Evolutionary conservation across 2,888 invertebrate species (phyloP).

Genomic region (Pseudolycoriella hygida): DNA sequence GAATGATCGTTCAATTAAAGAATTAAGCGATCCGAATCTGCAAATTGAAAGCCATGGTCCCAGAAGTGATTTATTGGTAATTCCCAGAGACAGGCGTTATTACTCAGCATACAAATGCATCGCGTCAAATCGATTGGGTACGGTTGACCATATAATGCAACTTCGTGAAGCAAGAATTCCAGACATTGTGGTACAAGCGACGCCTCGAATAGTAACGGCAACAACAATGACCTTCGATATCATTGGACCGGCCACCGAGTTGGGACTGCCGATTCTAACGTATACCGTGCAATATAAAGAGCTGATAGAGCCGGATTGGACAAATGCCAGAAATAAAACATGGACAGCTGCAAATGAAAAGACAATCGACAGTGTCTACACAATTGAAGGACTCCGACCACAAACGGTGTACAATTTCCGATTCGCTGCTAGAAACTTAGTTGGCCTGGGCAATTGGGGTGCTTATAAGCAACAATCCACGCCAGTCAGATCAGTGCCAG

Average conservation of each 20-base stretch:
- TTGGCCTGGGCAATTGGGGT: conserved; percentile 62
- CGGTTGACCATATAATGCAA: conserved; percentile 44
- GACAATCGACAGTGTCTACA: conserved; percentile 47
- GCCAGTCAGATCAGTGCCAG: conserved; percentile 60
- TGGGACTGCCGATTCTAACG: conserved; percentile 57
- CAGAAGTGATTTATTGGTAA: conserved; percentile 49
- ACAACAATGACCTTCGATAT: conserved; percentile 71
- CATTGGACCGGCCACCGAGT: conserved; percentile 51
- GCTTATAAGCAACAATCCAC: conserved; percentile 46
- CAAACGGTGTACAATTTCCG: conserved; percentile 61
- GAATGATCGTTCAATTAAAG: conserved; percentile 35
- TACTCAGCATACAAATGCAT: conserved; percentile 67
- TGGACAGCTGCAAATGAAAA: conserved; percentile 40
- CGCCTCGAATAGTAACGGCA: conserved; percentile 54
- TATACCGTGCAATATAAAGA: conserved; percentile 62
- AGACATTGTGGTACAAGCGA: conserved; percentile 41
- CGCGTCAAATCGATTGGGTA: conserved; percentile 61
- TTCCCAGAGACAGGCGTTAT: conserved; percentile 42
- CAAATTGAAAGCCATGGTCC: conserved; percentile 49
- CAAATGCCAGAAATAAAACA: conserved; percentile 45
- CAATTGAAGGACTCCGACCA: conserved; percentile 60
- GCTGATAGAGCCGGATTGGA: conserved; percentile 48
- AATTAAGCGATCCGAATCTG: conserved; percentile 34
- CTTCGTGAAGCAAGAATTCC: conserved; percentile 60
- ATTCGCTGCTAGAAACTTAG: conserved; percentile 71